Evolutionary conservation across 2,888 invertebrate species (phyloP).

Genomic region (Brassicogethes aeneus): DNA sequence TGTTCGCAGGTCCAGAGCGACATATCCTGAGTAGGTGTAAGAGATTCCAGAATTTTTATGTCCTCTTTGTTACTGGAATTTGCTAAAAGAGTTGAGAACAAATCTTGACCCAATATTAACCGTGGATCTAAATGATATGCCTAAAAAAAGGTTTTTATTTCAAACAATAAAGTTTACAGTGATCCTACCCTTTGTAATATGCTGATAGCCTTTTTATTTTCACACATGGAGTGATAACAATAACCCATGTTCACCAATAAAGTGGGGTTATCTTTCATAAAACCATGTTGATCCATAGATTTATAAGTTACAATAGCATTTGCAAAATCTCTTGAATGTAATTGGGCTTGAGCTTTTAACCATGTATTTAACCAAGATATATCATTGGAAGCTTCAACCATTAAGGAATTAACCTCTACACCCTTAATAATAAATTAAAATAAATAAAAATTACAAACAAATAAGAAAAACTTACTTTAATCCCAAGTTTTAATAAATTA

Average conservation of each 20-base stretch:
- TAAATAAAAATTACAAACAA: not conserved
- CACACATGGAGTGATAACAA: slow-evolving; percentile 63
- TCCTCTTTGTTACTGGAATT: slow-evolving; percentile 31
- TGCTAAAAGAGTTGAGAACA: slow-evolving; percentile 30
- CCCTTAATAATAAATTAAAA: slow-evolving; percentile 44
- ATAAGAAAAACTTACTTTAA: slow-evolving; percentile 25
- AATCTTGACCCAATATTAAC: slow-evolving; percentile 28
- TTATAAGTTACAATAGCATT: slow-evolving; percentile 59
- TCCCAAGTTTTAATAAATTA: slow-evolving; percentile 60
- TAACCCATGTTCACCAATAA: slow-evolving; percentile 62
- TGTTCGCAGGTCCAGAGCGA: slow-evolving; percentile 47
- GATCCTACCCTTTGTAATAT: slow-evolving; percentile 42
- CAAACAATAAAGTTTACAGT: not conserved
- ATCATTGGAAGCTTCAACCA: slow-evolving; percentile 48
- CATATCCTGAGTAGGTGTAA: slow-evolving; percentile 27
- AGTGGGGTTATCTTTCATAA: slow-evolving; percentile 57
- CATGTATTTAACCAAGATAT: slow-evolving; percentile 51
- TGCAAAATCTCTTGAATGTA: slow-evolving; percentile 58
- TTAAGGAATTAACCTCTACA: slow-evolving; percentile 63
- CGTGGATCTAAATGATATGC: slow-evolving; percentile 31
- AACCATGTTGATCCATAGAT: slow-evolving; percentile 54
- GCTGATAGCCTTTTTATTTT: slow-evolving; percentile 54
- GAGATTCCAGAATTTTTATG: slow-evolving; percentile 29
- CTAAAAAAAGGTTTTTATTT: slow-evolving; percentile 12
- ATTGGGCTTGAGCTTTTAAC: slow-evolving; percentile 55